These are phyloP conservation scores for Pao palembangensis DNA, from an alignment of 2,113 vertebrate genomes.

Conservation along the genomic window DNA sequence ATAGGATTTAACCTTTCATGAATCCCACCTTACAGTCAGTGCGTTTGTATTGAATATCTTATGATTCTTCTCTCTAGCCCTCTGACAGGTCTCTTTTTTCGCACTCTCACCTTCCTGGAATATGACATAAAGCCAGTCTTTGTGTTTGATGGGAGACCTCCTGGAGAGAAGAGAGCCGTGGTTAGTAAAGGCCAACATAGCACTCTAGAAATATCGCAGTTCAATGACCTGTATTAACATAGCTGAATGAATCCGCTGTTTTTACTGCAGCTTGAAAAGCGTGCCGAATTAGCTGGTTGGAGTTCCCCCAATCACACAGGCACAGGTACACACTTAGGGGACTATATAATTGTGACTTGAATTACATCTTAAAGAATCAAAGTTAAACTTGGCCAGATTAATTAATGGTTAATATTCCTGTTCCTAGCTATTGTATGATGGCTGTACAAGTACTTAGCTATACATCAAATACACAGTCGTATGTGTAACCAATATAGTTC, in stretches of 20 bases:
- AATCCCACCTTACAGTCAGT: no score
- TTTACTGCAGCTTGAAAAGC: slow-evolving; percentile 69
- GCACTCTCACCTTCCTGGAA: slow-evolving; percentile 76
- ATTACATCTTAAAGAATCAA: neutral
- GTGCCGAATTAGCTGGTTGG: slow-evolving; percentile 65
- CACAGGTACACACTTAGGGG: slow-evolving; percentile 40
- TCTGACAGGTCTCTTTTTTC: slow-evolving; percentile 72
- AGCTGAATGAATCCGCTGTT: neutral
- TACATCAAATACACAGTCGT: no score
- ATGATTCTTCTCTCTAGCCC: slow-evolving; percentile 49
- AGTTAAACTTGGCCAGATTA: neutral
- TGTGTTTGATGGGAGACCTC: slow-evolving; percentile 77
- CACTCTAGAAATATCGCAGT: neutral
- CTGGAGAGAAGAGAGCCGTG: slow-evolving; percentile 64
- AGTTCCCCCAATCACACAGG: slow-evolving; percentile 28
- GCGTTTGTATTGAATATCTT: neutral
- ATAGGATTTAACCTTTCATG: no score
- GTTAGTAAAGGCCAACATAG: slow-evolving; percentile 54
- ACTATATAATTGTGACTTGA: no score
- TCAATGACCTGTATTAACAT: neutral
- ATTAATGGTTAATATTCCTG: neutral
- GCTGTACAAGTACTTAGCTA: no score
- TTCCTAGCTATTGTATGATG: no score
- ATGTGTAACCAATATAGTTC: no score
- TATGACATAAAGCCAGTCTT: slow-evolving; percentile 78